phyloP scores from a whole-genome alignment of 30 jellyfish, hydroid and myxozoan genomes.

The Aurelia sp. region DNA sequence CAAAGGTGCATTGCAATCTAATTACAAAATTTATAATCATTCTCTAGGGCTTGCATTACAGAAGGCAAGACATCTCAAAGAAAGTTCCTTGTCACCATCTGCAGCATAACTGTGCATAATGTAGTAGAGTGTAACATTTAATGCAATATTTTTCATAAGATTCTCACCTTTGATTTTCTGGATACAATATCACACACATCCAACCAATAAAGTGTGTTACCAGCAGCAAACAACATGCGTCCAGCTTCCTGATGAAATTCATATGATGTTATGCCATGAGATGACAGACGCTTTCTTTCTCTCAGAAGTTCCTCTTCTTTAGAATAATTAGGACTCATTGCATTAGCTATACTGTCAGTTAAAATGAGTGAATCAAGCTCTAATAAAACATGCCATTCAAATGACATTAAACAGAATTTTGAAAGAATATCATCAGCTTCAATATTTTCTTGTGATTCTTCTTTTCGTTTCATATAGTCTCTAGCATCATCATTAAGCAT shows the following conservation, averaged over 20 bases:
- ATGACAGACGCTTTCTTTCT: conserved; percentile 83
- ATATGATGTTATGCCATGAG: conserved; percentile 94
- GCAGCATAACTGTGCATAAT: too few species aligned
- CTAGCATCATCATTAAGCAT: conserved; percentile 1
- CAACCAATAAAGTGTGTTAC: conserved; percentile 62
- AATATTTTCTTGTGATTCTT: too few species aligned
- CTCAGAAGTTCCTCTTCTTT: conserved; percentile 88
- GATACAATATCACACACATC: conserved; percentile 64
- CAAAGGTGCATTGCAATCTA: too few species aligned
- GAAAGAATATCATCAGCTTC: too few species aligned
- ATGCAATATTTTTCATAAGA: too few species aligned
- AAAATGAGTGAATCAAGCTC: conserved; percentile 47
- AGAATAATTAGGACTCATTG: conserved; percentile 63
- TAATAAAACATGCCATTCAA: conserved; percentile 56
- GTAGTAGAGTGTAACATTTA: too few species aligned
- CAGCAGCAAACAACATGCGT: conserved; percentile 78
- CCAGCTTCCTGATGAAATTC: conserved; percentile 86
- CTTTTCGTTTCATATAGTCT: not conserved
- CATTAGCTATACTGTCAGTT: conserved; percentile 41
- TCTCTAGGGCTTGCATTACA: too few species aligned
- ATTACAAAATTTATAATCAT: too few species aligned
- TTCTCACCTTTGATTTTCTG: conserved; percentile 64
- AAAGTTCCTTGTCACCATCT: too few species aligned
- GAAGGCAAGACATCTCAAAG: too few species aligned
- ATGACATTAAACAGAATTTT: not conserved